Percentiles rank a stretch among this genome's conserved stretches.
phyloP scores from a whole-genome alignment of 1,140 invertebrate species.

The Melitaea cinxia region DNA sequence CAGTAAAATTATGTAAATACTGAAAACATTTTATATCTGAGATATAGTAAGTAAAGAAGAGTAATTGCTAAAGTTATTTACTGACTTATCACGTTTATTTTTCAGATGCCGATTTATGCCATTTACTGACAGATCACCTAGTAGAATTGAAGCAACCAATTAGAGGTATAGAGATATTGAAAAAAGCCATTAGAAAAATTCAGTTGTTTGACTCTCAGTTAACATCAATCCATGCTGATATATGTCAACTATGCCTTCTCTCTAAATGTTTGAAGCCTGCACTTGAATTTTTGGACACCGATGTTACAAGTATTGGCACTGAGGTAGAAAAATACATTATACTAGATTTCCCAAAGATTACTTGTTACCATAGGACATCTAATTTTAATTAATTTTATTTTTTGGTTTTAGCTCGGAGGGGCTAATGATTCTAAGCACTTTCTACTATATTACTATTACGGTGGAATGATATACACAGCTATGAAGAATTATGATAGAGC shows the following conservation, averaged over 20 bases:
- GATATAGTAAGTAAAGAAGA: too few relatives aligned
- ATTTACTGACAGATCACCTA: slow-evolving; percentile 89
- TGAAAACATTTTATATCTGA: too few relatives aligned
- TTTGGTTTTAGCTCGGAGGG: slow-evolving; percentile 83
- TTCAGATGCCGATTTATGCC: slow-evolving; percentile 94
- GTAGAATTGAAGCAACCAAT: slow-evolving; percentile 90
- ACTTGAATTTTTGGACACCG: slow-evolving; percentile 92
- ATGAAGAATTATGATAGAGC: slow-evolving; percentile 96
- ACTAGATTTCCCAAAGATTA: too few relatives aligned
- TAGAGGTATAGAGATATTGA: slow-evolving; percentile 91
- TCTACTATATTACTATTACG: slow-evolving; percentile 97
- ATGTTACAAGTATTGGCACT: slow-evolving; percentile 95
- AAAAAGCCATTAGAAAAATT: slow-evolving; percentile 93
- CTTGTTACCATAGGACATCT: background rate
- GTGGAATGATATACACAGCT: slow-evolving; percentile 97
- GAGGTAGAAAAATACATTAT: slow-evolving; percentile 82
- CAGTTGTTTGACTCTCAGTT: slow-evolving; percentile 93
- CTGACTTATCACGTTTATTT: slow-evolving; percentile 9
- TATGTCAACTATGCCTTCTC: slow-evolving; percentile 95
- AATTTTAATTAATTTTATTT: background rate
- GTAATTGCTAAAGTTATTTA: too few relatives aligned
- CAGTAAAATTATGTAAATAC: too few relatives aligned
- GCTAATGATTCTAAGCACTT: slow-evolving; percentile 96
- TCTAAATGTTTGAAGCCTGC: slow-evolving; percentile 97
- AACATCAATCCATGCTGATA: slow-evolving; percentile 96